Evolutionary conservation across 2,888 invertebrate species (phyloP), one percentile per base, ranked within the genome.

Genomic region (Lithophane ornitopus): DNA sequence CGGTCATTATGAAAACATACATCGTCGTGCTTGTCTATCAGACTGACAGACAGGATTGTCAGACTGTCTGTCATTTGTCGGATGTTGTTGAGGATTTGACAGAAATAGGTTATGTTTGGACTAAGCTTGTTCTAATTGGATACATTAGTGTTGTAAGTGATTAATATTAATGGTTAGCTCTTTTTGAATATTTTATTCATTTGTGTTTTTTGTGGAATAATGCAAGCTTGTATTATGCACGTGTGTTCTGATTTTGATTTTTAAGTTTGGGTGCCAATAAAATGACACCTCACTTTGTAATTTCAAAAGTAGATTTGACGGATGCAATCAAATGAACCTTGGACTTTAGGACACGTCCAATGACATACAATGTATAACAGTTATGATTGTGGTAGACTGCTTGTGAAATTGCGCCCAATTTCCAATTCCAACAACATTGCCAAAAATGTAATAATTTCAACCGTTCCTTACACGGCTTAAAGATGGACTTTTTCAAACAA

Each of bases 1-100:
- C 7, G 0, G 56, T 14, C 49, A 19, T 73, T 73, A 46, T 80
- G 52, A 74, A 82, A 82, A 81, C 81, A 84, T 56, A 46, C 54
- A 56, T 77, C 73, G 41, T 71, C 70, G 34, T 75, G 63, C 52
- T n/a, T 65, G 73, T 65, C 70, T 7, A 34, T 80, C 44, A 84
- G 34, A 34, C 59, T 39, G 75, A 69, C 56, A 76, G 67, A 22
- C 63, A n/a, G 41, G 22, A 16, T n/a, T 72, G 80, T 68, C 70
- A 73, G 67, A 71, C 14, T 59, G 44, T 71, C 68, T 62, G 70
- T 46, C 61, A 22, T 49, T 66, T 81, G 74, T 74, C 77, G 82
- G 84, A 80, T 81, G 56, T 52, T 14, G 28, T 70, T 14, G 3
- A 61, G 12, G 46, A 16, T 72, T 70, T 63, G 68, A 74, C 22